Evolutionary conservation across 2,113 vertebrate genomes (phyloP).

Genomic region (Romanogobio albipinnatus): DNA sequence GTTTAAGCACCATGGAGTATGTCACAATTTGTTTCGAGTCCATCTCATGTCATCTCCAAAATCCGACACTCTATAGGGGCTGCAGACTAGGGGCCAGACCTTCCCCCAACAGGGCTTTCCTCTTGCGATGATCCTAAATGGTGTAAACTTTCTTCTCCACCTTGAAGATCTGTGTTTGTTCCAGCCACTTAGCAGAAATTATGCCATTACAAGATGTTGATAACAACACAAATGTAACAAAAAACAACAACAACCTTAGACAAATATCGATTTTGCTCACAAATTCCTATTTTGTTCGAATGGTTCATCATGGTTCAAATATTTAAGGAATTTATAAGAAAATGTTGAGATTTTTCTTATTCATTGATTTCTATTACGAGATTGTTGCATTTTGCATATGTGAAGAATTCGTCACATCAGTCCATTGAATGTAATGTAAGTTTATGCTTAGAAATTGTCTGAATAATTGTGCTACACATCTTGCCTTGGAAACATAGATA

Average conservation of each 20-base stretch:
- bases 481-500: constrained; percentile 6
- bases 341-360: background rate
- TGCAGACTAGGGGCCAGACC: background rate
- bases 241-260: background rate
- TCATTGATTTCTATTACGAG: background rate
- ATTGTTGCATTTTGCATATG: constrained; percentile 7
- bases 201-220: background rate
- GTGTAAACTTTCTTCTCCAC: background rate
- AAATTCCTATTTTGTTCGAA: background rate
- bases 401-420: background rate
- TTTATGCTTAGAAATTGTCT: constrained; percentile 27
- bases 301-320: background rate
- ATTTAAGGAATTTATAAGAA: constrained; percentile 8
- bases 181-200: background rate
- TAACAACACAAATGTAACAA: background rate
- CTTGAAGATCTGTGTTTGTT: background rate
- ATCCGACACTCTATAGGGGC: background rate
- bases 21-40: background rate
- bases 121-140: constrained; percentile 2
- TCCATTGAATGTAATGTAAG: background rate
- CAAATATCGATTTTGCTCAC: background rate
- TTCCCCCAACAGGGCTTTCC: background rate
- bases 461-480: constrained; percentile 26
- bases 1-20: constrained; percentile 19
- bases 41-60: background rate